These are phyloP conservation scores for Spilosoma lubricipeda DNA, from an alignment of 2,888 invertebrate species.

Conservation along the genomic window DNA sequence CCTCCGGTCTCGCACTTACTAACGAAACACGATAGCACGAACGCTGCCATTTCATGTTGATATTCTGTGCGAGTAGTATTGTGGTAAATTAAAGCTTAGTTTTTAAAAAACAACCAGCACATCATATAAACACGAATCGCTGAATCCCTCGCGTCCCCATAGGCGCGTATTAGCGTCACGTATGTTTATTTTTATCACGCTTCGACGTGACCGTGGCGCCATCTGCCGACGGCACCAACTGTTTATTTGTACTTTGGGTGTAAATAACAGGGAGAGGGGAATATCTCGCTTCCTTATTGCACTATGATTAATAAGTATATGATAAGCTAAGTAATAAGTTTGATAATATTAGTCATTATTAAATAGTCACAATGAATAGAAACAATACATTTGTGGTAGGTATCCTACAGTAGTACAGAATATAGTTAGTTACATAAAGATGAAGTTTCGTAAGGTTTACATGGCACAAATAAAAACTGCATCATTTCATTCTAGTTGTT, in stretches of 20 bases:
- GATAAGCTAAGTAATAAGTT: background rate
- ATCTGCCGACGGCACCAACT: slow-evolving; percentile 43
- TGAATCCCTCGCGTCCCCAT: slow-evolving; percentile 21
- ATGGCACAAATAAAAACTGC: background rate
- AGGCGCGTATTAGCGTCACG: slow-evolving; percentile 39
- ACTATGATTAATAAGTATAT: slow-evolving; percentile 12
- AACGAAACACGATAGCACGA: too few relatives aligned
- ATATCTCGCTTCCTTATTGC: slow-evolving; percentile 6
- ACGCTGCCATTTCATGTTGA: too few relatives aligned
- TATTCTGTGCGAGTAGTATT: too few relatives aligned
- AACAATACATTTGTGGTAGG: background rate
- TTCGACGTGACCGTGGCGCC: slow-evolving; percentile 49
- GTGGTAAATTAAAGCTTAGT: background rate
- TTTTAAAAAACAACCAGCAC: background rate
- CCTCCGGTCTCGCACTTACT: too few relatives aligned
- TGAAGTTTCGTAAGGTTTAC: background rate
- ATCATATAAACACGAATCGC: slow-evolving; percentile 4
- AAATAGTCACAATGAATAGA: background rate
- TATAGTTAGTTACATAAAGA: background rate
- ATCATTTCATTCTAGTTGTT: background rate
- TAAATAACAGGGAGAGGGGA: slow-evolving; percentile 9
- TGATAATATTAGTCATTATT: background rate
- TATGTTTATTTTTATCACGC: slow-evolving; percentile 52
- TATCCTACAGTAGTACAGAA: background rate
- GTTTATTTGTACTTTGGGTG: slow-evolving; percentile 43